Percentiles rank a stretch among this genome's conserved stretches.
Evolutionary conservation across 2,888 invertebrate species (phyloP).

Genomic region (Sinohyriopsis cumingii): DNA sequence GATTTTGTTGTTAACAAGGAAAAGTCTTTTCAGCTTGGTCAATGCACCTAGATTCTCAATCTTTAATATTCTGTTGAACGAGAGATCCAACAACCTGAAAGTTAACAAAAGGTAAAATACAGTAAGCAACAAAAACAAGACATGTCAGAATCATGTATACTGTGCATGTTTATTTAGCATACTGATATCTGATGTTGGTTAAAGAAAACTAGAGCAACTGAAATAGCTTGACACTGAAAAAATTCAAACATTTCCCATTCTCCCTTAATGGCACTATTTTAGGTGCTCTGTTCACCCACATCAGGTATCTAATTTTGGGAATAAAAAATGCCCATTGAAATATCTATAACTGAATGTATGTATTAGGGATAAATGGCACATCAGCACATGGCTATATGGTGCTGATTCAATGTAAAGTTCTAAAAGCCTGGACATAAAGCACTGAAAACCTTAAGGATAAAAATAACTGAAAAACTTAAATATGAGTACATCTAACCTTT

Average conservation of each 20-base stretch:
- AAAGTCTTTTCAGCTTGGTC: conserved; percentile 85
- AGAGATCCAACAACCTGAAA: conserved; percentile 89
- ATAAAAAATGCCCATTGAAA: no score
- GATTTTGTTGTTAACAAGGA: conserved; percentile 92
- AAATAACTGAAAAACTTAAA: no score
- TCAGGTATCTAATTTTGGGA: no score
- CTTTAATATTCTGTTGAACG: conserved; percentile 93
- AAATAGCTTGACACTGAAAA: neutral
- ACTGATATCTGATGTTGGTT: neutral
- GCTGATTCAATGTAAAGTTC: no score
- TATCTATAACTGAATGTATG: no score
- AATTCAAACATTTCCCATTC: neutral
- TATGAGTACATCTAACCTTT: no score
- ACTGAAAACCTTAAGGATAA: no score
- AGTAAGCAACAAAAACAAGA: neutral
- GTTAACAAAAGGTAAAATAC: conserved; percentile 1
- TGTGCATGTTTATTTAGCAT: neutral
- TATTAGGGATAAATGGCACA: no score
- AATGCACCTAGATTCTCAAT: conserved; percentile 87
- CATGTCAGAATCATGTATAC: neutral
- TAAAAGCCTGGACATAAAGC: no score
- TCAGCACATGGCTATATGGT: no score
- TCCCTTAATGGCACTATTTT: no score
- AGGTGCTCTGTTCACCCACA: no score
- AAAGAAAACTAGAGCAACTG: neutral